These are phyloP conservation scores for Parotia lawesii DNA, from an alignment of 2,113 vertebrate genomes.

Conservation along the genomic window DNA sequence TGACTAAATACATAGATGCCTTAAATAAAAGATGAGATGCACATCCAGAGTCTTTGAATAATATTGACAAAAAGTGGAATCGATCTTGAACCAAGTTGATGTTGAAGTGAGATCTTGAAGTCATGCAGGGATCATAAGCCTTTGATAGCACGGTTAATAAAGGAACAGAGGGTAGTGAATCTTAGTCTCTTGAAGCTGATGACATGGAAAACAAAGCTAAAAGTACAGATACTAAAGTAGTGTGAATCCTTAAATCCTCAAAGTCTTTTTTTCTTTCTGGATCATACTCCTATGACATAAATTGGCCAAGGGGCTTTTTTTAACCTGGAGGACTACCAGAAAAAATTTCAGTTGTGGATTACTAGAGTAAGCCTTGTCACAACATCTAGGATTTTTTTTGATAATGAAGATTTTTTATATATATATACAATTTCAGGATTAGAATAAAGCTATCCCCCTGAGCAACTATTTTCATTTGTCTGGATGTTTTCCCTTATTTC, in stretches of 20 bases:
- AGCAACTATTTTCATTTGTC: neutral
- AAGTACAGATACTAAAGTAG: neutral
- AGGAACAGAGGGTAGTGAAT: conserved; percentile 50
- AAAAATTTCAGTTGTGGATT: conserved; percentile 1
- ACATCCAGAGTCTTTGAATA: conserved; percentile 66
- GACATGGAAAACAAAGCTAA: conserved; percentile 61
- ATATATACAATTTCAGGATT: neutral
- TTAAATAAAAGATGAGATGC: conserved; percentile 72
- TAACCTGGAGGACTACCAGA: neutral
- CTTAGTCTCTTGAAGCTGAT: conserved; percentile 31
- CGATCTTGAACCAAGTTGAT: conserved; percentile 52
- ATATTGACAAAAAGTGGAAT: conserved; percentile 62
- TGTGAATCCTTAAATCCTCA: neutral
- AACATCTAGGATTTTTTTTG: conserved; percentile 1
- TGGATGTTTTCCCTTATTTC: neutral
- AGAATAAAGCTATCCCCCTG: conserved; percentile 11
- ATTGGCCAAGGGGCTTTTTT: neutral
- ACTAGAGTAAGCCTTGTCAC: neutral
- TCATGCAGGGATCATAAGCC: conserved; percentile 47
- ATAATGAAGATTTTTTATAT: conserved; percentile 26
- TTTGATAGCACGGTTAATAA: conserved; percentile 68
- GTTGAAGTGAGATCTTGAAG: conserved; percentile 58
- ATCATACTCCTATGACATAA: neutral
- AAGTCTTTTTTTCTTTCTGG: neutral
- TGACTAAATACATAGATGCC: conserved; percentile 8